Evolutionary conservation across 2,113 vertebrate species (phyloP), one percentile per base, ranked within the genome.

Genomic region (Psilopsiagon aymara): DNA sequence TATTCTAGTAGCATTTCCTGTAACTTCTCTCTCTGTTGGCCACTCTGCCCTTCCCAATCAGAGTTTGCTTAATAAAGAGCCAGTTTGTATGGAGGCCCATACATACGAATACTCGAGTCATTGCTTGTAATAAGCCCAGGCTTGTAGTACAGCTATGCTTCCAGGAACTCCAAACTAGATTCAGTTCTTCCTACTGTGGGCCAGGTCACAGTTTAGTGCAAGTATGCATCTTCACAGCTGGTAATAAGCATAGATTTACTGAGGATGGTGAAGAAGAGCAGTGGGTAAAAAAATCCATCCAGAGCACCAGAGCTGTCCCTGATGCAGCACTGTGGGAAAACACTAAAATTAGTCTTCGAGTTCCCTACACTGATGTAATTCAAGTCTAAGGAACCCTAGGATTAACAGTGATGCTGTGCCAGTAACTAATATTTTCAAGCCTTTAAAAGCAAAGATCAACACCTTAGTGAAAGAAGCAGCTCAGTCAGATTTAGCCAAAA

Each of bases 91-190:
- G 29, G 43, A 63, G n/a, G 23, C 24, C n/a, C 1, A 0, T 39
- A 44, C 3, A 3, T 47, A 63, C 23, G 70, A 43, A 33, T 52
- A 23, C 1, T 0, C 1, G 15, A 62, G n/a, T 73, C 1, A 0
- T 25, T 82, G 37, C 47, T 89, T 89, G 80, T 51, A 49, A 2
- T 41, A 37, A 88, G 24, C 28, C 19, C 17, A 21, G 12, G 10
- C 17, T 55, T 49, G 23, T 29, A 17, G n/a, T 33, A 35, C 55
- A 70, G 33, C 41, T 82, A 0, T 31, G 62, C 41, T 79, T 82
- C 37, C 29, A 52, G 29, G n/a, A 82, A 19, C 41, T 20, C 27
- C n/a, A 35, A 5, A 16, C 0, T 43, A 37, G 46, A 59, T 44
- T 76, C 31, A 37, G 11, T 62, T 86, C 24, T 23, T 49, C 19